A percentile compares a stretch with the other conserved stretches of the same genome.
These are phyloP conservation scores for Eupithecia subfuscata DNA, from an alignment of 2,888 invertebrate species.

Conservation along the genomic window DNA sequence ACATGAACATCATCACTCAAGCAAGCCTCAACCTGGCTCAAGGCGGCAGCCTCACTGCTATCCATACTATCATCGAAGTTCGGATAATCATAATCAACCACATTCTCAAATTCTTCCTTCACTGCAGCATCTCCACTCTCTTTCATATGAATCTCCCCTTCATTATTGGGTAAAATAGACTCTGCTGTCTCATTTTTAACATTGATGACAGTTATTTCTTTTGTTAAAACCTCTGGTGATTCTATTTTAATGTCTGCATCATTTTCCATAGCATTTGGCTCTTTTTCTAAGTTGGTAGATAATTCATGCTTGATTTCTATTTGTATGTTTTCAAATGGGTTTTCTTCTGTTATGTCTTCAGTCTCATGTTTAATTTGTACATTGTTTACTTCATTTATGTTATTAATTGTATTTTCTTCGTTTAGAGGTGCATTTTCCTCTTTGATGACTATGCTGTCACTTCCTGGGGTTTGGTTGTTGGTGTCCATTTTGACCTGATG, in stretches of 20 bases:
- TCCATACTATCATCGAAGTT: constrained; percentile 72
- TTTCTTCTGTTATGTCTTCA: constrained; percentile 42
- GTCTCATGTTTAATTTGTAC: constrained; percentile 46
- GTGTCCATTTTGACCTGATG: neutral
- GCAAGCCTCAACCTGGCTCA: constrained; percentile 73
- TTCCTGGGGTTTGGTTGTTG: neutral
- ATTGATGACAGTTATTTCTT: constrained; percentile 29
- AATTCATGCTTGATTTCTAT: constrained; percentile 52
- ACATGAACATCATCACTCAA: constrained; percentile 64
- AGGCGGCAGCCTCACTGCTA: constrained; percentile 67
- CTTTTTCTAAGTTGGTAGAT: constrained; percentile 23
- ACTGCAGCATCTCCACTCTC: constrained; percentile 53
- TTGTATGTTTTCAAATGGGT: constrained; percentile 54
- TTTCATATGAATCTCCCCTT: constrained; percentile 36
- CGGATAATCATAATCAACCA: constrained; percentile 64
- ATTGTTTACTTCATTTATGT: constrained; percentile 32
- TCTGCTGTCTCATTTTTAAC: constrained; percentile 30
- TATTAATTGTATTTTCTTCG: constrained; percentile 31
- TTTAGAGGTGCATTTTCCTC: neutral
- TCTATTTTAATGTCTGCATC: constrained; percentile 14
- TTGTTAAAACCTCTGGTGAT: constrained; percentile 14
- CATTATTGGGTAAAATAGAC: constrained; percentile 33
- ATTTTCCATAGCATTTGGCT: constrained; percentile 7
- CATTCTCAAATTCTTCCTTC: constrained; percentile 59
- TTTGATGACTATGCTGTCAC: neutral